Base-by-base conservation (phyloP, 2,888 invertebrate genomes). In the Eupeodes luniger region DNA sequence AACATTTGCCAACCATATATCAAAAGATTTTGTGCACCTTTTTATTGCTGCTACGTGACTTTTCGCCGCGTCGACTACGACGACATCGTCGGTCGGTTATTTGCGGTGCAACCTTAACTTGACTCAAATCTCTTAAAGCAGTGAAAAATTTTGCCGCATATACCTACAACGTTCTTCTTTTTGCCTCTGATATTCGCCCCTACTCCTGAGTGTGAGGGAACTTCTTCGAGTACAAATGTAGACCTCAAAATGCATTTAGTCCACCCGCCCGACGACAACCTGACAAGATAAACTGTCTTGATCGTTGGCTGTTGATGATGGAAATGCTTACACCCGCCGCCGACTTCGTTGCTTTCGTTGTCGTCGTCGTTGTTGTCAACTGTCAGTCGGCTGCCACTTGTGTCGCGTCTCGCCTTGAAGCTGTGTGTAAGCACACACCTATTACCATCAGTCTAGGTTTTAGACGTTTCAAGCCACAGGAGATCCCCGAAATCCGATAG, bases 11-110 rank as follows among this genome's bases (percentile, higher is more conserved):
- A 81, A 59, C 81, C 12, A 79, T 88, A 85, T 85, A 88, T 88
- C 88, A 88, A 88, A 88, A 85, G 85, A 85, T 85, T 85, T 81
- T 88, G 88, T 85, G 85, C 85, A 88, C 81, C 88, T 88, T 88
- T 66, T 88, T 88, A 88, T 88, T 88, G 85, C 85, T 55, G 53
- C 19, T 88, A 88, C 88, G 88, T 88, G 88, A 88, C 81, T 81
- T 27, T 49, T 49, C 11, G 27, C 1, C 2, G 27, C 27, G 27
- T 27, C 27, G 27, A 19, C 19, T 1, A n/a, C n/a, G n/a, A n/a
- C n/a, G n/a, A n/a, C n/a, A n/a, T 27, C 27, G 27, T 27, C 27
- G 27, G 27, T 2, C 27, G 64, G 44, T 64, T 64, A 64, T 64
- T 64, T 40, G 62, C 62, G 62, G 40, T 40, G 40, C 62, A 62